A percentile compares a stretch with the other conserved stretches of the same genome.
Evolutionary conservation across 2,888 invertebrate species (phyloP).

Genomic region (Gymnocheta viridis): DNA sequence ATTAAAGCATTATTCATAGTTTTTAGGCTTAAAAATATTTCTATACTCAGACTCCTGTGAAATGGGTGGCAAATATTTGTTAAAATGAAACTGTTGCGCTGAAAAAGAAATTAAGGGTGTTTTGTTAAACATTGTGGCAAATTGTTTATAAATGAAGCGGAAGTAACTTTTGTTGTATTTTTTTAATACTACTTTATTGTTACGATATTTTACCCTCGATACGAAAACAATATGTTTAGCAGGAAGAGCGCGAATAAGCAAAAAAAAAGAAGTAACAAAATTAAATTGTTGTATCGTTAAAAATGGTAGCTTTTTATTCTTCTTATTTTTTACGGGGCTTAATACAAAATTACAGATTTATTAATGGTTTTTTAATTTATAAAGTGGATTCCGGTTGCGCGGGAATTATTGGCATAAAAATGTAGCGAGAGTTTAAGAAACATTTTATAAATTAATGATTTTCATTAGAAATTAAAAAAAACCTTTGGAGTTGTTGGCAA

Average conservation of each 20-base stretch:
- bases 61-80: not conserved
- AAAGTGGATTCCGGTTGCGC: conserved; percentile 74
- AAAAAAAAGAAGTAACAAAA: conserved; percentile 9
- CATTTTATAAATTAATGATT: not conserved
- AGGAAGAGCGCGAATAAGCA: not conserved
- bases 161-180: conserved; percentile 72
- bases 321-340: conserved; percentile 9
- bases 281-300: conserved; percentile 12
- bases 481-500: not conserved
- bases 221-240: conserved; percentile 29
- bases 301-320: not conserved
- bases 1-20: conserved; percentile 21
- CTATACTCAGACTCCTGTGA: not conserved
- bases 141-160: conserved; percentile 80
- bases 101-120: conserved; percentile 35
- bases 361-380: conserved; percentile 80
- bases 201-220: not conserved
- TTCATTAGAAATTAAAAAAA: not conserved
- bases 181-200: conserved; percentile 14
- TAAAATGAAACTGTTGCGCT: not conserved
- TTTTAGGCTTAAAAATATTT: conserved; percentile 1
- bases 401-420: not conserved
- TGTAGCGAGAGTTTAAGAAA: not conserved
- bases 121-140: conserved; percentile 64
- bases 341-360: conserved; percentile 63